Percentiles rank a stretch among this genome's conserved stretches.
Evolutionary conservation across 2,113 vertebrate genomes (phyloP).

Genomic region (Fregetta grallaria): DNA sequence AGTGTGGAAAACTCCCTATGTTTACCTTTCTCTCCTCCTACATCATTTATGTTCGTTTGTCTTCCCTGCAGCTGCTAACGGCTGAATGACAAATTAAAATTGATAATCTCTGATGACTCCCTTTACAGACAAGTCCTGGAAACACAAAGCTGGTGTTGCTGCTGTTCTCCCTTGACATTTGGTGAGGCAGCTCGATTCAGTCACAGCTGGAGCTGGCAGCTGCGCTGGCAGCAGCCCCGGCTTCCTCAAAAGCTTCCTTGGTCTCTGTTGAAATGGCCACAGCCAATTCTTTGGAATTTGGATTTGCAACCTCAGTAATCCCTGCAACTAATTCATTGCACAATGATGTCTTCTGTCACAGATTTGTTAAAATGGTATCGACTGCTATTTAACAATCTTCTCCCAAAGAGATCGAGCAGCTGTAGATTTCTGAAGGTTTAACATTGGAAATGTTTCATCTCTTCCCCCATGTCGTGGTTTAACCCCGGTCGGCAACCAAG

Average conservation of each 20-base stretch:
- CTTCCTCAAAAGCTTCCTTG: not conserved
- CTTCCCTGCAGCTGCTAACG: not conserved
- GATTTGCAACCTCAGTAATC: not conserved
- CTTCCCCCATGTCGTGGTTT: too few relatives aligned
- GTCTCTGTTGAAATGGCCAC: not conserved
- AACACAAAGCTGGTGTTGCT: not conserved
- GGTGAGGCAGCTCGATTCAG: not conserved
- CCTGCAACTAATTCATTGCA: not conserved
- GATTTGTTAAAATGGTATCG: not conserved
- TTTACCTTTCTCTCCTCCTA: not conserved
- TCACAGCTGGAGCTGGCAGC: not conserved
- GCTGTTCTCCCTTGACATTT: not conserved
- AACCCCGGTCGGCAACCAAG: too few relatives aligned
- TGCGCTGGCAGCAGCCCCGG: not conserved
- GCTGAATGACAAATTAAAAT: not conserved
- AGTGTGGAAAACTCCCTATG: not conserved
- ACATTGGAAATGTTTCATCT: not conserved
- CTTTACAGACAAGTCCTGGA: not conserved
- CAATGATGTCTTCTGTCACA: not conserved
- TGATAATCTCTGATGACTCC: not conserved
- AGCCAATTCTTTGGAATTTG: not conserved
- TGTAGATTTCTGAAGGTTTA: not conserved
- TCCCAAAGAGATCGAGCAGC: not conserved
- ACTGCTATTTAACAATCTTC: not conserved
- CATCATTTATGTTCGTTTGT: not conserved